phyloP scores from a whole-genome alignment of 2,888 invertebrate species.

The Drosophila rellima region DNA sequence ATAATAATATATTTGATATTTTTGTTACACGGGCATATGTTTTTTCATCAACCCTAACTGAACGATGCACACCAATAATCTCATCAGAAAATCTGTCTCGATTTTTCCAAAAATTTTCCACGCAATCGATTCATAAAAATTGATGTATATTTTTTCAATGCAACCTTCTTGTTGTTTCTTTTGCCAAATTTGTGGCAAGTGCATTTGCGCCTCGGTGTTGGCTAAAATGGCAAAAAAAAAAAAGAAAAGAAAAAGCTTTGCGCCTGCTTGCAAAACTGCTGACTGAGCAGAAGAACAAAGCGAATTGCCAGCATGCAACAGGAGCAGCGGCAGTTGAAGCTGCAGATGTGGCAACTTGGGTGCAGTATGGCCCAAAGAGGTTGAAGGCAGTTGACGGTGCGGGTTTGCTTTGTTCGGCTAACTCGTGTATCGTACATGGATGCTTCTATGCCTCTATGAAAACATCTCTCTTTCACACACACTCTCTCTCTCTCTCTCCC shows the following conservation, averaged over 20 bases:
- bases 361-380: constrained; percentile 29
- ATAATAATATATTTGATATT: no score
- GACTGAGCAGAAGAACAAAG: constrained; percentile 79
- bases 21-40: no score
- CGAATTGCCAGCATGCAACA: constrained; percentile 57
- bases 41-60: no score
- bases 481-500: not conserved
- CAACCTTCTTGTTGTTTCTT: not conserved
- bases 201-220: constrained; percentile 44
- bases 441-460: constrained; percentile 50
- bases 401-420: constrained; percentile 11
- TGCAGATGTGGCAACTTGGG: constrained; percentile 6
- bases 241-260: constrained; percentile 28
- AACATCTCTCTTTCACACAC: no score
- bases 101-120: not conserved
- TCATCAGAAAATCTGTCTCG: not conserved
- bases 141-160: not conserved
- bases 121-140: not conserved
- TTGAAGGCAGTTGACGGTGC: constrained; percentile 17
- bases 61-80: not conserved
- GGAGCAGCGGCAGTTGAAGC: constrained; percentile 4
- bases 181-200: constrained; percentile 28
- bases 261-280: constrained; percentile 67
- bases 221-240: not conserved
- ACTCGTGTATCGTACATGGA: constrained; percentile 33